Base-by-base conservation (phyloP, 1,140 invertebrate genomes). In the Elysia chlorotica region DNA sequence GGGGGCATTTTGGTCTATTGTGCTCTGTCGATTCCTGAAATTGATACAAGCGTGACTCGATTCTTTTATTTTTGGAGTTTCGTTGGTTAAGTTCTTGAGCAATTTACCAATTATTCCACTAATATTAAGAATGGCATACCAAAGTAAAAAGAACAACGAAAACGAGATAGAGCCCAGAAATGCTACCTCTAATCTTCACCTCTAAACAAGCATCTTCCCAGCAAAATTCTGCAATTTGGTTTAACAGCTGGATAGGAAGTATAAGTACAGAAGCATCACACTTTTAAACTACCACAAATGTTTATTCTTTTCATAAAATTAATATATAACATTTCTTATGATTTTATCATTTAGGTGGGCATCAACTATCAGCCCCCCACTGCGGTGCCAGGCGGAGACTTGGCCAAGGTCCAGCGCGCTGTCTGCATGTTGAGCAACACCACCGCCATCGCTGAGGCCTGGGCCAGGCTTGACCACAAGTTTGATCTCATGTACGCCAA, bases 191-290 rank as follows among this genome's bases (percentile, higher is more conserved):
- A n/a, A n/a, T n/a, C n/a, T n/a, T 48, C 10, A 14, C n/a, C 10
- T 48, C 10, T 48, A 48, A 14, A 10, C n/a, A n/a, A 48, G 41
- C n/a, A 48, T 14, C n/a, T n/a, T 48, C 10, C 10, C 10, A 48
- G n/a, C 10, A 48, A 48, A 48, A 14, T n/a, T 48, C n/a, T n/a
- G 10, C n/a, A 48, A n/a, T n/a, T 48, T 48, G 41, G 10, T 48
- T n/a, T 48, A 48, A 14, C 41, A 48, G 41, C 41, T n/a, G 41
- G 10, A 10, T n/a, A n/a, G 10, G 41, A 14, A n/a, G 41, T 48
- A 48, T 10, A 10, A n/a, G 78, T 63, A 78, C 75, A 75, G 75
- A 80, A 77, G 77, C 71, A 21, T 62, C 2, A 30, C 17, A 28
- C 41, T 36, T 59, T 38, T n/a, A 57, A 2, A 23, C 41, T 48